Evolutionary conservation across 2,797 vertebrate genomes (phyloP).

Genomic region (Sus cebifrons): DNA sequence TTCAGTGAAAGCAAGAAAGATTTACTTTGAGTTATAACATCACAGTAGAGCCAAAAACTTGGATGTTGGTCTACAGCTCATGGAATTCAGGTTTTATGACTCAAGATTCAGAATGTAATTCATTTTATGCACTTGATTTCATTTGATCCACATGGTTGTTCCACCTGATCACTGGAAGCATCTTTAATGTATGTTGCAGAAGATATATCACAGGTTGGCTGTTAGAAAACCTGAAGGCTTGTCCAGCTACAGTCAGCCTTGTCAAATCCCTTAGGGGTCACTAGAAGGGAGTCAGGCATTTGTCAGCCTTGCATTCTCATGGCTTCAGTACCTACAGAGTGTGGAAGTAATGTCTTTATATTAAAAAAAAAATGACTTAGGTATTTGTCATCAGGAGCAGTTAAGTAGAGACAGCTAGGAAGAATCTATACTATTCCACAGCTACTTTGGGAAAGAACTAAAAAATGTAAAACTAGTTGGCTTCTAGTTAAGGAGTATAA

Average conservation of each 20-base stretch:
- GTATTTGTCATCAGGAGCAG: neutral
- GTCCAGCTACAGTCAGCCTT: neutral
- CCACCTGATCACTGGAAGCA: neutral
- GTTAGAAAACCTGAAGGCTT: neutral
- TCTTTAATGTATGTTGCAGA: neutral
- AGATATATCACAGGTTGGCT: neutral
- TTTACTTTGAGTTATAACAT: neutral
- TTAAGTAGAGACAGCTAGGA: constrained; percentile 1
- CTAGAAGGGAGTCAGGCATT: neutral
- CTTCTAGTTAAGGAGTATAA: neutral
- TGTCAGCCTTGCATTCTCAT: neutral
- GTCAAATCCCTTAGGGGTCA: neutral
- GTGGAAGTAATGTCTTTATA: neutral
- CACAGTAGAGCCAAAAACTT: neutral
- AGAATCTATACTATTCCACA: neutral
- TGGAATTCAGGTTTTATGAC: constrained; percentile 45
- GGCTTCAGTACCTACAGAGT: neutral
- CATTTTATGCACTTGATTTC: constrained; percentile 16
- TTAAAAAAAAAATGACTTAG: neutral
- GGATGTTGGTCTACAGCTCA: neutral
- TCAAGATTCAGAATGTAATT: constrained; percentile 17
- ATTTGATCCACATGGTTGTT: neutral
- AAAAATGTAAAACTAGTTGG: neutral
- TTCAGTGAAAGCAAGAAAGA: constrained; percentile 44
- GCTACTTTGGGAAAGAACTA: neutral